Evolutionary conservation across 2,113 vertebrate species (phyloP), one percentile per base, ranked within the genome.

Genomic region (Gallinago undulata): DNA sequence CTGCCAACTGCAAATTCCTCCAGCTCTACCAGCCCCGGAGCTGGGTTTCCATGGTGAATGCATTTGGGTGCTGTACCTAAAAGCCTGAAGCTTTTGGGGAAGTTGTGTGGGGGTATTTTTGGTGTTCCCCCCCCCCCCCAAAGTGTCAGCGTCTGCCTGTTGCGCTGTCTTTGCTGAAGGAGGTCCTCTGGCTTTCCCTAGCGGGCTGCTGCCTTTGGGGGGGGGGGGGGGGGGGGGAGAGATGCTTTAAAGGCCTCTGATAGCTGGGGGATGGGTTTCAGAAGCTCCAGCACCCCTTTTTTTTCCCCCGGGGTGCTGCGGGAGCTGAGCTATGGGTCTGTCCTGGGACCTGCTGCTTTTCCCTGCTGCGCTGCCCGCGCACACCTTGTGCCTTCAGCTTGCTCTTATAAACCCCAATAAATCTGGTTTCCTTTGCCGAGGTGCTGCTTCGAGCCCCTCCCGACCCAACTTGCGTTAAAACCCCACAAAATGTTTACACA

Each of bases 371-470:
- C 76, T 0, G 1, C 3, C 80, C 19, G 1, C 2, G 13, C 8
- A 0, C 3, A 15, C 19, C 67, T 51, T 5, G 27, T 10, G 78
- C 79, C 37, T 66, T 25, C 70, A 4, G 1, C 67, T 37, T 1
- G 17, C 70, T 47, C 13, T 11, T 31, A 0, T 1, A n/a, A 50
- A 24, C 51, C 9, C 0, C 55, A 0, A 4, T 0, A 19, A 84
- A 18, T 69, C 51, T 4, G 11, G 4, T 68, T 56, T 41, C 2
- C 39, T 37, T 68, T 68, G 1, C 43, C 10, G 2, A 18, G 79
- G 45, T 8, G 41, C 70, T 33, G 1, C 41, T 53, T 47, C 28
- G 8, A 30, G 9, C 48, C 66, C 39, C 39, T 66, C 10, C 51
- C 2, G 33, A 10, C 10, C 0, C 0, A 10, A 17, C 13, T 41